Base-by-base conservation (phyloP, 2,797 vertebrate genomes). In the Sphaeramia orbicularis region DNA sequence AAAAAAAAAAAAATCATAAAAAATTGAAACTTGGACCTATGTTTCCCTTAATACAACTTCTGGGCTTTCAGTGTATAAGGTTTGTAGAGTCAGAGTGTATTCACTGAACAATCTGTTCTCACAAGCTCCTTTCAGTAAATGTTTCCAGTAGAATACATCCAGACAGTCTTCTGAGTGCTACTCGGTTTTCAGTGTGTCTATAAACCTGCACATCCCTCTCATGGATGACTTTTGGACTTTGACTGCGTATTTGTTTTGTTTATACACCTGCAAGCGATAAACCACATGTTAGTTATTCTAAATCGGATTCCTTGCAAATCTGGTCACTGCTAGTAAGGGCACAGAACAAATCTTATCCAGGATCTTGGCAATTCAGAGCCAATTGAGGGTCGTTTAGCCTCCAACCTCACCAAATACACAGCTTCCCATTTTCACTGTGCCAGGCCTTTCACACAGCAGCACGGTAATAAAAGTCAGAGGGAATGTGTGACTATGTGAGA, bases 331-430 rank as follows among this genome's bases (percentile, higher is more conserved):
- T 47, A 70, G 49, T 50, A 32, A 82, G 52, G 71, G 44, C 2
- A n/a, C 67, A 42, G 78, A 71, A 77, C 58, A 75, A 83, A 80
- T 53, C 76, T 84, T 67, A 81, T 81, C 85, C 78, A 64, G 57
- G 61, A 74, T 70, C 71, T 64, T 64, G 54, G 77, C 82, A 72
- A 80, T 86, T 76, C 63, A 78, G 77, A 80, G 54, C 65, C 73
- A 70, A 78, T 61, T 77, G 79, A 86, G 55, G 70, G 65, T 54
- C 66, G 67, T 78, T 78, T 77, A 37, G 61, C 70, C 48, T 79
- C 50, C 54, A 74, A 71, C 73, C 43, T 54, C 10, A 12, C 51
- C 67, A 72, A 57, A 73, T 38, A 35, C 65, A 41, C 53, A 45
- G 69, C 68, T 76, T 71, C 70, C 65, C 38, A 48, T 80, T 84